Base-by-base conservation (phyloP, 2,888 invertebrate species). In the Metalampra italica region DNA sequence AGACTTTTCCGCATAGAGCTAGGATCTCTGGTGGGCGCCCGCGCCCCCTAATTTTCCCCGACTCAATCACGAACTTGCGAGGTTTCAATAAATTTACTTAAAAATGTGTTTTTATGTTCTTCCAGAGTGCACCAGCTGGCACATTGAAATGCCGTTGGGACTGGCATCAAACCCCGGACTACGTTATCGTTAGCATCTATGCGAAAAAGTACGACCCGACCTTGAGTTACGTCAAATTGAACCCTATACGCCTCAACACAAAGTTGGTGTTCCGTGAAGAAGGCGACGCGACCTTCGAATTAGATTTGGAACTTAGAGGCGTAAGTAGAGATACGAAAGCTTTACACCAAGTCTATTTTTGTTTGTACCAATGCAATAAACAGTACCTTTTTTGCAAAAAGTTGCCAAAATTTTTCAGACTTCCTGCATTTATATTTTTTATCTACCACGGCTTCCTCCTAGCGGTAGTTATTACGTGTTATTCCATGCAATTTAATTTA, bases 161-260 rank as follows among this genome's bases (percentile, higher is more conserved):
- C 77, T 98, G 97, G 96, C 97, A 98, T 84, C 98, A 99, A 88
- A 98, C 98, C 0, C 93, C 93, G 0, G 91, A 93, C 0, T 91
- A 92, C 75, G 95, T 98, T 0, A 94, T 95, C 52, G 92, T 98
- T 44, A 94, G 97, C 36, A 92, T 98, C 41, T 99, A 96, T 82
- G 96, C 96, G 0, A 98, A 98, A 87, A 93, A 95, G 62, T 96
- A 97, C 71, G 92, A 96, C 61, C 97, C 97, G 9, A 90, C 91
- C 13, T 75, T 91, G 50, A 96, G 96, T 53, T 84, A 75, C 47
- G 90, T 99, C 1, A 93, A 95, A 84, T 82, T 96, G 15, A 98
- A 97, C 83, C 96, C 96, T 11, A 93, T 98, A 42, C 91, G 95
- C 29, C 85, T 97, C 37, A 92, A 93, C 57, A 91, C 94, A 1